Evolutionary conservation across 2,888 invertebrate genomes (phyloP), one percentile per base, ranked within the genome.

Genomic region (Calliphora vomitoria): DNA sequence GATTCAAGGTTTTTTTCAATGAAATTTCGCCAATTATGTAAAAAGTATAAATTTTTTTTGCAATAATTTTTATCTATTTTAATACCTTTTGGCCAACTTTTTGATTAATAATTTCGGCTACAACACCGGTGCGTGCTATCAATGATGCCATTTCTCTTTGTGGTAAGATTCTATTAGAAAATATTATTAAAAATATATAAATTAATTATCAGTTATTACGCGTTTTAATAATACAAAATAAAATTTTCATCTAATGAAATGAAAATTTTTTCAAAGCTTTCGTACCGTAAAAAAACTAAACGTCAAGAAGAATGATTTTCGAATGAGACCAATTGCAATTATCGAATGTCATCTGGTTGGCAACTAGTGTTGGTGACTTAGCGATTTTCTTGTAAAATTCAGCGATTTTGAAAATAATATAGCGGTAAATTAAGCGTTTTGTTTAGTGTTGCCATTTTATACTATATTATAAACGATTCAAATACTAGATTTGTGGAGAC

Each of bases 51-150:
- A 64, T 79, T 88, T 20, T 62, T 18, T 87, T 74, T 44, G 25
- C 62, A 53, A 13, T 8, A 15, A 35, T 47, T 47, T 66, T 35
- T n/a, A 15, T 76, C 8, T 35, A 41, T 91, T 95, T 72, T 41
- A 44, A 38, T 83, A 97, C 97, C 96, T 97, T 97, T 89, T 95
- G 93, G 89, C 96, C 95, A 94, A 96, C 96, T 94, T 96, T 96
- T 88, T 96, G 94, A 91, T 96, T 94, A 90, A 96, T 93, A 93
- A 95, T 95, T 94, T 97, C 97, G 85, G 96, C 95, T 91, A 97
- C 94, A 93, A 95, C 94, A 92, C 96, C 94, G 90, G 96, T 95
- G 93, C 97, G 96, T 92, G 96, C 95, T 94, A 97, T 95, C 94
- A 97, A 95, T 92, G 96, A 96, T 95, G 97, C 97, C 97, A 97